Base-by-base conservation (phyloP, 2,113 vertebrate species). In the Etheostoma spectabile region DNA sequence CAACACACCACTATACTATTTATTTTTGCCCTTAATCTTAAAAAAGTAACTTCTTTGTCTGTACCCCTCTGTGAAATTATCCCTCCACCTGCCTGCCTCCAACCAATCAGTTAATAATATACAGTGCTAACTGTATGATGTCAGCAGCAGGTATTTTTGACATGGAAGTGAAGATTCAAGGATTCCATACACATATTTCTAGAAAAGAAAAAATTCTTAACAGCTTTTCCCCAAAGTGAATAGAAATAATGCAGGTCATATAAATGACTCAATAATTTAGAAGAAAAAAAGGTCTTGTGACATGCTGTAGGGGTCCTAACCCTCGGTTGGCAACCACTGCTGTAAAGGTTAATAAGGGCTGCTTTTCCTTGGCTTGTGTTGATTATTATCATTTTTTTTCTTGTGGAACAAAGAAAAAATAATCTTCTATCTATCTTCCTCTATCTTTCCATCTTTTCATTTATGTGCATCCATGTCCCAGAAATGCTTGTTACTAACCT, bases 1-100 rank as follows among this genome's bases (percentile, higher is more conserved):
- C n/a, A n/a, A n/a, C n/a, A n/a, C n/a, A n/a, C n/a, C n/a, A 42
- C 71, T 81, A 60, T 77, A 49, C 75, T 80, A n/a, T 74, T 61
- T 46, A 10, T 27, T 64, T 0, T 60, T 56, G 5, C 8, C 49
- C 15, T 67, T 53, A 21, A 57, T 59, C 16, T 33, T 51, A 49
- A 80, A 78, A 85, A 62, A 51, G 30, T 57, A 74, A 79, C 27
- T 8, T 22, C 42, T 51, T 60, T 56, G 27, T 62, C 45, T 6
- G 0, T 68, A 13, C 2, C 2, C 55, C 35, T 61, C 5, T 63
- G 5, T 71, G 24, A 71, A 53, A 55, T 66, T 19, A 48, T 55
- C 51, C 52, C 59, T 49, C 16, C 6, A 5, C 18, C 63, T 51
- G 48, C 24, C 62, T 63, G 1, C 46, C 38, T 59, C 19, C 38